A percentile compares a stretch with the other conserved stretches of the same genome.
Evolutionary conservation across 2,113 vertebrate species (phyloP).

Genomic region (Lampris megalopsis): DNA sequence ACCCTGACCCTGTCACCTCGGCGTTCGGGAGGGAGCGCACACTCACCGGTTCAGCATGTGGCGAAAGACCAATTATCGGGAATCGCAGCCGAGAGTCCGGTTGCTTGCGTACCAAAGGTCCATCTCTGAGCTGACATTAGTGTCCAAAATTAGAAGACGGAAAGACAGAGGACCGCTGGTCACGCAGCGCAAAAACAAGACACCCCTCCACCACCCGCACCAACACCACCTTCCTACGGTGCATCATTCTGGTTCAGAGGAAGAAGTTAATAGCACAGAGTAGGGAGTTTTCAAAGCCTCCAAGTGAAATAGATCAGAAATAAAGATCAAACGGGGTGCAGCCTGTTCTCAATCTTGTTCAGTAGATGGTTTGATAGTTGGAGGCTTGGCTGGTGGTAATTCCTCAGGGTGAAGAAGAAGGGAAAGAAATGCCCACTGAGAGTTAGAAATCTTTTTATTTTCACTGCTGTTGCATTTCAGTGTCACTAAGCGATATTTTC

Average conservation of each 20-base stretch:
- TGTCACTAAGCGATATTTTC: slow-evolving; percentile 50
- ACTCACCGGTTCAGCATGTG: slow-evolving; percentile 58
- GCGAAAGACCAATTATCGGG: slow-evolving; percentile 73
- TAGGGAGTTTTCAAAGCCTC: background rate
- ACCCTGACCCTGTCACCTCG: slow-evolving; percentile 70
- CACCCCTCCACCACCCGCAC: background rate
- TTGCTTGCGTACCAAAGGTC: slow-evolving; percentile 69
- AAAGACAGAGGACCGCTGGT: slow-evolving; percentile 56
- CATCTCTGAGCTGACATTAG: slow-evolving; percentile 68
- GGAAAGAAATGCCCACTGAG: background rate
- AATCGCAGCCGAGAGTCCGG: slow-evolving; percentile 42
- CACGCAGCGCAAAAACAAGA: slow-evolving; percentile 48
- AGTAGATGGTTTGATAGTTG: slow-evolving; percentile 37
- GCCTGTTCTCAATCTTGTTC: slow-evolving; percentile 10
- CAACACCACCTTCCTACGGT: background rate
- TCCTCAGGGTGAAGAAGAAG: slow-evolving; percentile 53
- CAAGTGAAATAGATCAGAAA: background rate
- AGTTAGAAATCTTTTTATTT: slow-evolving; percentile 36
- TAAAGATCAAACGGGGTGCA: background rate
- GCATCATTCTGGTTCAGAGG: background rate
- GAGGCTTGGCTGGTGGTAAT: slow-evolving; percentile 57
- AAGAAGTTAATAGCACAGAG: background rate
- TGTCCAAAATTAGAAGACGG: slow-evolving; percentile 68
- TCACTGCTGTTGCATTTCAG: slow-evolving; percentile 41
- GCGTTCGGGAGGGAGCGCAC: slow-evolving; percentile 19